Percentiles rank a stretch among this genome's conserved stretches.
These are phyloP conservation scores for Catostylus mosaicus DNA, from an alignment of 30 jellyfish, hydroid and myxozoan genomes.

Conservation along the genomic window DNA sequence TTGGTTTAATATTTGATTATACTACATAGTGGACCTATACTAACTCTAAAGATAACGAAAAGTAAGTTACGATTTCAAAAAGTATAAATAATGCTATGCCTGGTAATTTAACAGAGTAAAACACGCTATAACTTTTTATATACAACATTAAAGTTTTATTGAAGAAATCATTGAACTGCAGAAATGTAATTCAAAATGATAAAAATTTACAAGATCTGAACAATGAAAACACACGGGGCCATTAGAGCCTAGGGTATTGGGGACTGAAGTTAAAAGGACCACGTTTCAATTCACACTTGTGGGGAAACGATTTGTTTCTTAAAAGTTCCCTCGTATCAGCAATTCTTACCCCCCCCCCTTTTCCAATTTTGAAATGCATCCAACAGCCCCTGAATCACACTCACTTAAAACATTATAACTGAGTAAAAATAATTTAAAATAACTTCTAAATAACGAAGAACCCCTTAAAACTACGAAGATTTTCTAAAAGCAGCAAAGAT, in stretches of 20 bases:
- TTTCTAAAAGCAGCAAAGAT: neutral
- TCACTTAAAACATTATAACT: neutral
- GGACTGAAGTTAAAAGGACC: too few species aligned
- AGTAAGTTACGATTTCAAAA: neutral
- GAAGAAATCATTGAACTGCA: constrained; percentile 7
- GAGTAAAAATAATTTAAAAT: neutral
- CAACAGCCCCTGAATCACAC: too few species aligned
- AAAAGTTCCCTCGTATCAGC: too few species aligned
- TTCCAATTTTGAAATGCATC: too few species aligned
- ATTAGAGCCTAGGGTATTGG: too few species aligned
- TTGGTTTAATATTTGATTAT: too few species aligned
- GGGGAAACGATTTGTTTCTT: too few species aligned
- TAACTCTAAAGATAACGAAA: neutral
- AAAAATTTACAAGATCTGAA: constrained; percentile 8
- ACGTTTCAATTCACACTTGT: too few species aligned
- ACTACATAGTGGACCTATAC: neutral
- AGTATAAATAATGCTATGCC: constrained; percentile 58
- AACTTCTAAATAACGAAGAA: neutral
- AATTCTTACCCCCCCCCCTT: too few species aligned
- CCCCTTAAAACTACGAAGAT: neutral
- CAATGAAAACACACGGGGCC: too few species aligned
- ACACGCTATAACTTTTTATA: constrained; percentile 1
- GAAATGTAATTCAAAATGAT: neutral
- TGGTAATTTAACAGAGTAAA: neutral
- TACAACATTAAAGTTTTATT: neutral